Evolutionary conservation across 1,140 invertebrate species (phyloP), one percentile per base, ranked within the genome.

Genomic region (Penaeus vannamei): DNA sequence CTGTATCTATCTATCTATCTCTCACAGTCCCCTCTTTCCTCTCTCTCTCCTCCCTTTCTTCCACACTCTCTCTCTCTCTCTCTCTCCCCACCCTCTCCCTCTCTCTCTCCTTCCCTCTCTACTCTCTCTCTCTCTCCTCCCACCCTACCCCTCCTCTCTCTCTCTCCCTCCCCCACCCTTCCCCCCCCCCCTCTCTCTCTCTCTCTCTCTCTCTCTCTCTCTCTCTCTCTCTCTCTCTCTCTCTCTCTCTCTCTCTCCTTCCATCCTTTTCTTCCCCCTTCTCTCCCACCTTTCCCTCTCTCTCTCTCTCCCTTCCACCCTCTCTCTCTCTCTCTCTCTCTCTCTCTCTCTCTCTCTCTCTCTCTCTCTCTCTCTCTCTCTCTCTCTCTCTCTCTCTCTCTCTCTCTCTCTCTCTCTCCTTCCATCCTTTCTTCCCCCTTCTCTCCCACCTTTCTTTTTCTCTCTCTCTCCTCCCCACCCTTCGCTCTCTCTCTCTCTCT

Each of bases 181-280:
- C 32, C 32, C 26, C 1, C 7, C 22, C 14, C n/a, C 22, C n/a
- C 14, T 22, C 22, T 32, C 26, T 32, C 26, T 10, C 5, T 4
- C 32, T 32, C 7, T 32, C 22, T 32, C 22, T 14, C 32, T 32
- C 22, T 10, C 26, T 14, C 7, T 14, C 14, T 82, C 82, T 84
- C 82, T 84, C 82, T 84, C 82, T 66, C 82, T 84, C 82, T 84
- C 82, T 84, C 82, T 84, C 82, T 64, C 82, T 84, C 82, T 84
- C 82, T 66, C 82, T 84, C 82, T 84, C 82, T 66, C 82, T 84
- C 82, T 84, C 82, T 66, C 82, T 66, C 61, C 66, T 61, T 66
- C 61, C 66, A 61, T 84, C 82, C 10, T 61, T 84, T 61, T 46
- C 61, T 66, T 36, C 42, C 53, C 60, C 53, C 42, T 23, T 61